Conservation (phyloP, 2,888 invertebrate species). For the Coronaproctus castanopsis region DNA sequence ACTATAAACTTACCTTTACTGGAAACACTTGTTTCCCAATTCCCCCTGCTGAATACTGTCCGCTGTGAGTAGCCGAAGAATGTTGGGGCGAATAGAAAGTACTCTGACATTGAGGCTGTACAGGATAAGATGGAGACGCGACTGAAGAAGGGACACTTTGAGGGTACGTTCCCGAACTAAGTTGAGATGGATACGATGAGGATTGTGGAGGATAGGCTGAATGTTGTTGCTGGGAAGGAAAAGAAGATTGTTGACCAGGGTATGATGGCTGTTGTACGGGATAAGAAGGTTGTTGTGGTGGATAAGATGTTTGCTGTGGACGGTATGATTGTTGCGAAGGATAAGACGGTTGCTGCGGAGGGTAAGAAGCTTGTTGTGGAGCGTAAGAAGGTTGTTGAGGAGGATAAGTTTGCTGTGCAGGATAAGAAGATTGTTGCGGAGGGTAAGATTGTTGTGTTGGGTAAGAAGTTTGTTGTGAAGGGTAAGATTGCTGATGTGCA, state of each 20-base stretch:
- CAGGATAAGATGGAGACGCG: conserved; percentile 12
- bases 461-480: conserved; percentile 19
- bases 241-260: conserved; percentile 13
- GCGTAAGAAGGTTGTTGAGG: conserved; percentile 17
- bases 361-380: conserved; percentile 14
- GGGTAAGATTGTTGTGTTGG: conserved; percentile 14
- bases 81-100: background rate
- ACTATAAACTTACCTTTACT: background rate
- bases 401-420: conserved; percentile 26
- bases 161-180: too few species aligned
- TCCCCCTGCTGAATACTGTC: background rate
- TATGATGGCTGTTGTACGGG: conserved; percentile 13
- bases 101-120: conserved; percentile 9
- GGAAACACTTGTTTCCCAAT: background rate
- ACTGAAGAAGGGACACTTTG: conserved; percentile 12
- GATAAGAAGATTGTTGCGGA: conserved; percentile 20
- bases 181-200: conserved; percentile 14
- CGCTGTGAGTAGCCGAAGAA: background rate
- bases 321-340: conserved; percentile 27
- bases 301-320: conserved; percentile 22
- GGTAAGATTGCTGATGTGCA: conserved; percentile 25
- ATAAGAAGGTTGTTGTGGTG: conserved; percentile 13
- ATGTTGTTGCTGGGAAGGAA: conserved; percentile 14
- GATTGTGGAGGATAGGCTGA: conserved; percentile 14
- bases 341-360: conserved; percentile 19